phyloP scores from a whole-genome alignment of 2,113 vertebrate species.

The Pterocles gutturalis region DNA sequence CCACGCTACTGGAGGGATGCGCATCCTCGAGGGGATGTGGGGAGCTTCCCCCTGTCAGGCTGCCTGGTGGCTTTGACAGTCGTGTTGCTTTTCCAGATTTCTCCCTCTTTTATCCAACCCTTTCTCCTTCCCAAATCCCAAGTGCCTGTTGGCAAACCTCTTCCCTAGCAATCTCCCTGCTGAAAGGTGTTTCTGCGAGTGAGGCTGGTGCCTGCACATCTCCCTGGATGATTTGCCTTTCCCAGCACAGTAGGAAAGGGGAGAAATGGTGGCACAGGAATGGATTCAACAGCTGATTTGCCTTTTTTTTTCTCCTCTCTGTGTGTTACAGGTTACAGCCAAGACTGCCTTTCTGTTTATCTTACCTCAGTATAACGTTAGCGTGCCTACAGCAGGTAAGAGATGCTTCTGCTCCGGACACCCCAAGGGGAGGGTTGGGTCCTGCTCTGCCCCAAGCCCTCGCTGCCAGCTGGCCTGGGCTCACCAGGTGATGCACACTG shows the following conservation, averaged over 20 bases:
- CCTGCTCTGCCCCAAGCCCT: background rate
- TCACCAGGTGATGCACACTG: background rate
- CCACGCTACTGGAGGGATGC: background rate
- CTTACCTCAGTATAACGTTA: conserved; percentile 96
- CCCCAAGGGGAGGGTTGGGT: background rate
- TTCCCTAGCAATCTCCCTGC: background rate
- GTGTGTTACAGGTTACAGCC: conserved; percentile 88
- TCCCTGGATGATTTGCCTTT: background rate
- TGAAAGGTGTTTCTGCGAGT: background rate
- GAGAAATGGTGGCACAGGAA: background rate
- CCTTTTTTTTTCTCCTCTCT: background rate
- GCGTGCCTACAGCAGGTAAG: conserved; percentile 88
- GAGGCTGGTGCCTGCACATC: accelerated
- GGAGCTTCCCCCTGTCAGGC: background rate
- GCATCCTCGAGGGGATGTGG: background rate
- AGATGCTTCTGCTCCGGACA: background rate
- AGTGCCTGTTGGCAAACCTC: background rate
- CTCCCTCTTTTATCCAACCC: background rate
- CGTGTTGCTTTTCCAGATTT: background rate
- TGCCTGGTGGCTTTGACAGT: background rate
- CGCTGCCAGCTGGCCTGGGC: background rate
- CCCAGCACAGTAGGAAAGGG: accelerated
- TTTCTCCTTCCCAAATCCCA: background rate
- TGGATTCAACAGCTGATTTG: background rate
- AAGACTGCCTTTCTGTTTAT: conserved; percentile 98